Percentiles rank a stretch among this genome's conserved stretches.
These are phyloP conservation scores for Megalops cyprinoides DNA, from an alignment of 2,797 vertebrate genomes.

Conservation along the genomic window DNA sequence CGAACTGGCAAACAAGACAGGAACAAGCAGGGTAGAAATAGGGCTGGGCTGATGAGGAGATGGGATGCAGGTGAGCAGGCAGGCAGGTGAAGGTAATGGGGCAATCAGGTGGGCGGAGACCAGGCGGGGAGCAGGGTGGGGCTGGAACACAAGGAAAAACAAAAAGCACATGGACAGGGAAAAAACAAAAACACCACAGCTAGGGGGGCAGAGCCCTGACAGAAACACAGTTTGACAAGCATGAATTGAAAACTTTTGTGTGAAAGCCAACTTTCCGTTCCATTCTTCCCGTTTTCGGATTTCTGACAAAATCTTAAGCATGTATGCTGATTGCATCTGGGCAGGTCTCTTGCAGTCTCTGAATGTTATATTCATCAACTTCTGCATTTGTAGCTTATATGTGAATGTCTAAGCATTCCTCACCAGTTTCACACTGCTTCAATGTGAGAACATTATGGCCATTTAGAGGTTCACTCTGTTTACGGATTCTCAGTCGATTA, in stretches of 20 bases:
- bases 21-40: no score
- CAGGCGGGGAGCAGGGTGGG: no score
- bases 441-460: neutral
- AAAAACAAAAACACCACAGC: no score
- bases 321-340: conserved; percentile 30
- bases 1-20: no score
- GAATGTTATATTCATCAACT: conserved; percentile 25
- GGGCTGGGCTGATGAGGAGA: no score
- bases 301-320: conserved; percentile 29
- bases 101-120: no score
- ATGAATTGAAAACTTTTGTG: conserved; percentile 29
- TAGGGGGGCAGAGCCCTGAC: no score
- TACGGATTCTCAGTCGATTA: conserved; percentile 1
- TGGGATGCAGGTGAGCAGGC: no score
- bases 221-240: conserved; percentile 30
- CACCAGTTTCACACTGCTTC: conserved; percentile 32
- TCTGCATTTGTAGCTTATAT: conserved; percentile 33
- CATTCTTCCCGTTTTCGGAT: conserved; percentile 34
- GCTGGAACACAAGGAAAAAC: no score
- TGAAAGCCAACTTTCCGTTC: conserved; percentile 20
- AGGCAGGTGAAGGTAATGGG: no score
- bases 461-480: neutral
- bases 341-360: conserved; percentile 18
- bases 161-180: no score
- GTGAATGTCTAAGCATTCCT: conserved; percentile 32